Evolutionary conservation across 1,140 invertebrate species (phyloP).

Genomic region (Andrena cerasifolii): DNA sequence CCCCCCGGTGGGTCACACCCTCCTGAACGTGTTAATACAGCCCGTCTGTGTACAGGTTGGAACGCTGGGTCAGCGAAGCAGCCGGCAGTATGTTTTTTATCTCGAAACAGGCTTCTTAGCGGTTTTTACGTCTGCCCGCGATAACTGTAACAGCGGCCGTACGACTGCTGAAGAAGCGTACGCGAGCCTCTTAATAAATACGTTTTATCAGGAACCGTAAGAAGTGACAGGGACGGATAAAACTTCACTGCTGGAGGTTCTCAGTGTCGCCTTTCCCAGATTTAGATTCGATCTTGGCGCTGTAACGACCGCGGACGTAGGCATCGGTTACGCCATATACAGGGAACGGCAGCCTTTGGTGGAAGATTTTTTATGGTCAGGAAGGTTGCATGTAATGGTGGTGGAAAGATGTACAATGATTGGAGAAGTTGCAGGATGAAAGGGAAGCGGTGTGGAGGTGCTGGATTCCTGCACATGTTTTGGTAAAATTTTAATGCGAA

Average conservation of each 20-base stretch:
- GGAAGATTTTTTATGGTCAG: background rate
- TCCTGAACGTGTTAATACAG: too few species aligned
- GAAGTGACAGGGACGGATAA: constrained; percentile 33
- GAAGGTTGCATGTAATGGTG: too few species aligned
- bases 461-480: too few species aligned
- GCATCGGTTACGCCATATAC: background rate
- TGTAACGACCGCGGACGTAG: background rate
- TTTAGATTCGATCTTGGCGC: background rate
- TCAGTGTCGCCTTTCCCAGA: background rate
- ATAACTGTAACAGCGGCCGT: constrained; percentile 43
- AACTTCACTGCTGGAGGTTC: constrained; percentile 7
- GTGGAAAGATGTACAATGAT: too few species aligned
- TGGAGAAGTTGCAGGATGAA: too few species aligned
- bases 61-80: too few species aligned
- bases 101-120: constrained; percentile 27
- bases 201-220: constrained; percentile 33
- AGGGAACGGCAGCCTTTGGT: background rate
- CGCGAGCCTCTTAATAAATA: constrained; percentile 41
- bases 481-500: too few species aligned
- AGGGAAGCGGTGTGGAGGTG: too few species aligned
- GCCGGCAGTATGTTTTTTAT: background rate
- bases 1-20: too few species aligned
- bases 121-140: constrained; percentile 23
- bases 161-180: constrained; percentile 11
- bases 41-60: too few species aligned